These are phyloP conservation scores for Sinosuthora webbiana DNA, from an alignment of 2,113 vertebrate species.

Conservation along the genomic window DNA sequence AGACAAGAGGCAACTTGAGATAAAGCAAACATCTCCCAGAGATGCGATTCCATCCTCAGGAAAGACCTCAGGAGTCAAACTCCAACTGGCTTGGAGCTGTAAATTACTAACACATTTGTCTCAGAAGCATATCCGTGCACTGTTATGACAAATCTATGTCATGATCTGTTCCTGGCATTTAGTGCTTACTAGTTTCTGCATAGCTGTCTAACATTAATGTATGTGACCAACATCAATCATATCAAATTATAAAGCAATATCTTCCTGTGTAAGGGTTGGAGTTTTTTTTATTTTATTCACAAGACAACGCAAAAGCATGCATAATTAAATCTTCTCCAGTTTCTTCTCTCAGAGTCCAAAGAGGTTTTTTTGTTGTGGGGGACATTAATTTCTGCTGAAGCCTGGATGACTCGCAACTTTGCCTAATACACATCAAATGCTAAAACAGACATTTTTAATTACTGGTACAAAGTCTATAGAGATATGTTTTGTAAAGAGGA, in stretches of 20 bases:
- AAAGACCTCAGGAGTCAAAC: slow-evolving; percentile 41
- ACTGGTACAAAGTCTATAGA: slow-evolving; percentile 42
- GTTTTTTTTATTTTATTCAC: neutral
- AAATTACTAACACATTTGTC: slow-evolving; percentile 69
- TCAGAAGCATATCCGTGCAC: slow-evolving; percentile 26
- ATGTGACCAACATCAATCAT: slow-evolving; percentile 60
- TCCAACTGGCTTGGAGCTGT: slow-evolving; percentile 33
- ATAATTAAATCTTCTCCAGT: slow-evolving; percentile 32
- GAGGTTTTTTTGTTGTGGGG: neutral
- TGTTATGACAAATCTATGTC: slow-evolving; percentile 40
- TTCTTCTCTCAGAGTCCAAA: neutral
- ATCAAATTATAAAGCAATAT: slow-evolving; percentile 41
- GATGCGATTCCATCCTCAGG: slow-evolving; percentile 18
- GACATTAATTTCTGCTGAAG: slow-evolving; percentile 37
- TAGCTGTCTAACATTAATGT: slow-evolving; percentile 44
- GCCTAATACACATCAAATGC: slow-evolving; percentile 47
- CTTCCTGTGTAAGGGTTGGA: neutral
- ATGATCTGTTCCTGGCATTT: slow-evolving; percentile 28
- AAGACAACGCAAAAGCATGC: neutral
- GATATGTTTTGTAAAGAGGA: slow-evolving; percentile 40
- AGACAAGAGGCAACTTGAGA: slow-evolving; percentile 62
- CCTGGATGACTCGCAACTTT: slow-evolving; percentile 46
- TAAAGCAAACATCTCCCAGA: slow-evolving; percentile 37
- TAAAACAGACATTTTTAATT: slow-evolving; percentile 63
- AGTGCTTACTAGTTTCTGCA: slow-evolving; percentile 37